A percentile compares a stretch with the other conserved stretches of the same genome.
Evolutionary conservation across 2,888 invertebrate genomes (phyloP).

Genomic region (Calliscelio sp.): DNA sequence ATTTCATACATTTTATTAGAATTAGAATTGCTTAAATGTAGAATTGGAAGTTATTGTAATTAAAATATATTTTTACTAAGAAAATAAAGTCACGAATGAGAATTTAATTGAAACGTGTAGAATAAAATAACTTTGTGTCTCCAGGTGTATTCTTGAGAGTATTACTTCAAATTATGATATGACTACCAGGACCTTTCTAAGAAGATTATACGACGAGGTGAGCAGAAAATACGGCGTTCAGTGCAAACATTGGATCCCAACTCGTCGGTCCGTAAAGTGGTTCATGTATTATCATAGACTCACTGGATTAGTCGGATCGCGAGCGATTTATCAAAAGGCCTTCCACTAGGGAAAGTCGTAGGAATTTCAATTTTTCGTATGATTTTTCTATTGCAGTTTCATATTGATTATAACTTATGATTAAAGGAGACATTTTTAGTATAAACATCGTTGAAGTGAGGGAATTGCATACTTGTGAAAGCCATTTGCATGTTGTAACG

Average conservation of each 20-base stretch:
- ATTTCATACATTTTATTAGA: no score
- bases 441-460: no score
- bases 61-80: no score
- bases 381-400: no score
- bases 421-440: no score
- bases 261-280: slow-evolving; percentile 76
- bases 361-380: no score
- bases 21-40: no score
- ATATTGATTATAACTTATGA: no score
- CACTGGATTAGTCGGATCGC: slow-evolving; percentile 74
- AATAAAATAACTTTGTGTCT: slow-evolving; percentile 2
- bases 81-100: no score
- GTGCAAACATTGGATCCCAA: slow-evolving; percentile 65
- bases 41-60: no score
- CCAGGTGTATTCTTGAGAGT: slow-evolving; percentile 21
- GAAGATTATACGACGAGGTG: slow-evolving; percentile 76
- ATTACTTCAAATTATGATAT: slow-evolving; percentile 51
- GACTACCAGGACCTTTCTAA: slow-evolving; percentile 73
- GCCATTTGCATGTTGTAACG: slow-evolving; percentile 1
- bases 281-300: slow-evolving; percentile 74
- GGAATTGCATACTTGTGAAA: not conserved
- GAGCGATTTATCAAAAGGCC: slow-evolving; percentile 63
- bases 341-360: slow-evolving; percentile 71
- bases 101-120: slow-evolving; percentile 18
- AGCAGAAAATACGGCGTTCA: slow-evolving; percentile 46